A percentile compares a stretch with the other conserved stretches of the same genome.
phyloP scores from a whole-genome alignment of 2,113 vertebrate genomes.

The Puntigrus tetrazona region DNA sequence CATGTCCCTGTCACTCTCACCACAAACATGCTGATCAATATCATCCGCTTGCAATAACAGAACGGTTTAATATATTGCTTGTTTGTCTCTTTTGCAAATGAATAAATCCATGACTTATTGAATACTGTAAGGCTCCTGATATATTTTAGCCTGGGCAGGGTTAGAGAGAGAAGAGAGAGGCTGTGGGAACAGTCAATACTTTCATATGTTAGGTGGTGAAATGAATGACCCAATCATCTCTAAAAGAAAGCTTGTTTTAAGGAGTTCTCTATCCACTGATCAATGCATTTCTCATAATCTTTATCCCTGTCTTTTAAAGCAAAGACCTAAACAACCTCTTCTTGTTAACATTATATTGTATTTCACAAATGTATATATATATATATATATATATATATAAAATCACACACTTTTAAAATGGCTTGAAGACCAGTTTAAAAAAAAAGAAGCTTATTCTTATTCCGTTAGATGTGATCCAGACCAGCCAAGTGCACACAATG shows the following conservation, averaged over 20 bases:
- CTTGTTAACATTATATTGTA: background rate
- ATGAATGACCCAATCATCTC: constrained; percentile 78
- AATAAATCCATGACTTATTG: constrained; percentile 71
- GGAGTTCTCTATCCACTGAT: constrained; percentile 73
- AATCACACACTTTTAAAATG: background rate
- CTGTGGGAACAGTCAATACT: constrained; percentile 79
- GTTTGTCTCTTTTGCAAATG: constrained; percentile 68
- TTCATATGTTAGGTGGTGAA: constrained; percentile 78
- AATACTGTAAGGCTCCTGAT: constrained; percentile 64
- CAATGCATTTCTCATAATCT: constrained; percentile 64
- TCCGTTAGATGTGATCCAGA: background rate
- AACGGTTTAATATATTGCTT: constrained; percentile 68
- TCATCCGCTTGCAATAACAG: constrained; percentile 64
- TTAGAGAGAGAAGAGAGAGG: constrained; percentile 61
- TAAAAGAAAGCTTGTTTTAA: constrained; percentile 75
- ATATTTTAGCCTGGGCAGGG: constrained; percentile 66
- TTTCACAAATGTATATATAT: background rate
- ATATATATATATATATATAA: background rate
- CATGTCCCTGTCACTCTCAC: constrained; percentile 18
- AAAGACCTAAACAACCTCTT: background rate
- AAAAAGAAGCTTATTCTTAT: background rate
- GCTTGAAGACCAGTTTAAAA: background rate
- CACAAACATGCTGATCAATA: constrained; percentile 63
- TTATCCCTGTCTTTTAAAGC: constrained; percentile 42
- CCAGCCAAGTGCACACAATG: constrained; percentile 54